Percentiles rank a stretch among this genome's conserved stretches.
phyloP scores from a whole-genome alignment of 2,113 vertebrate species.

The Takifugu bimaculatus region DNA sequence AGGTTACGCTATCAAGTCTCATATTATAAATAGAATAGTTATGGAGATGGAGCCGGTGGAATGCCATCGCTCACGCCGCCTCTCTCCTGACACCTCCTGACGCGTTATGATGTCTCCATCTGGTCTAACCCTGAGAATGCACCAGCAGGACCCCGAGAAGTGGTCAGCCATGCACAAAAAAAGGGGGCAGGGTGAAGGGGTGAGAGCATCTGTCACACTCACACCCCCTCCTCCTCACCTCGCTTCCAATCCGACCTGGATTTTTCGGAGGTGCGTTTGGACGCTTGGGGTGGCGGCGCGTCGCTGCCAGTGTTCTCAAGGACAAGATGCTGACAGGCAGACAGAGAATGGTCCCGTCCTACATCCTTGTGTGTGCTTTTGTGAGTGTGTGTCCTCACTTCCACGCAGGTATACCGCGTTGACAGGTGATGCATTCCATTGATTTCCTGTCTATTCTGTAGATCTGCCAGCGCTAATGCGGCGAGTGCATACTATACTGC shows the following conservation, averaged over 20 bases:
- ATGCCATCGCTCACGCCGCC: constrained; percentile 52
- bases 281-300: constrained; percentile 9
- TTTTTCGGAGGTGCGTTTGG: constrained; percentile 17
- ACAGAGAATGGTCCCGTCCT: constrained; percentile 52
- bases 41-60: constrained; percentile 48
- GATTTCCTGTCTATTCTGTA: constrained; percentile 35
- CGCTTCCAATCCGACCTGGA: constrained; percentile 5
- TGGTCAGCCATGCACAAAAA: neutral
- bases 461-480: constrained; percentile 35
- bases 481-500: neutral
- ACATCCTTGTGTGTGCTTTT: constrained; percentile 26
- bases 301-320: constrained; percentile 44
- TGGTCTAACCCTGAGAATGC: neutral
- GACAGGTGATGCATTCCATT: constrained; percentile 49
- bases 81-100: constrained; percentile 19
- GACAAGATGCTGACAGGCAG: constrained; percentile 33
- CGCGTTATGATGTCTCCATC: constrained; percentile 15
- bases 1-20: constrained; percentile 75
- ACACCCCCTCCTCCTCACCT: constrained; percentile 7
- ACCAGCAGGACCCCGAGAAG: neutral
- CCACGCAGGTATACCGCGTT: constrained; percentile 17
- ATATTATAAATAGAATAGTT: constrained; percentile 76
- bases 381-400: too few species aligned
- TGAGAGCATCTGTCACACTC: neutral
- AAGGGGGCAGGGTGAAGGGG: neutral